Conservation (phyloP, 1,140 invertebrate genomes). For the Aphis gossypii region DNA sequence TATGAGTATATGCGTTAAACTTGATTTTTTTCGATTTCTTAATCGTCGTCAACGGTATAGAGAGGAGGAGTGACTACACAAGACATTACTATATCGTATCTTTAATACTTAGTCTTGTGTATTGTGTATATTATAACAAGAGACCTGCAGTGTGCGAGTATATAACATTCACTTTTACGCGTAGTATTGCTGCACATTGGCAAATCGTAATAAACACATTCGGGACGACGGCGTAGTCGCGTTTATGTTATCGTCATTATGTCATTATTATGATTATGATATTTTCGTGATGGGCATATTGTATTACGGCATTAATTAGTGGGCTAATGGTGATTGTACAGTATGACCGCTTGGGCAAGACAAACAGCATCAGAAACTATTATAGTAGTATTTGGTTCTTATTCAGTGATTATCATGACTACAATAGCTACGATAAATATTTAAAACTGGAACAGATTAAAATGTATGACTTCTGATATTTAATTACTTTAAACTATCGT, state of each 20-base stretch:
- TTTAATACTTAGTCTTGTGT: background rate
- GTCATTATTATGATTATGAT: conserved; percentile 11
- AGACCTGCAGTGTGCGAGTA: background rate
- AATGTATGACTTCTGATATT: background rate
- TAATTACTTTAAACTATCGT: background rate
- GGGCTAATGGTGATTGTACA: background rate
- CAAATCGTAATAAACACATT: background rate
- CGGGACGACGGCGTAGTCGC: background rate
- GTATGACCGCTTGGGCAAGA: background rate
- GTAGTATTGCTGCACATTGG: background rate
- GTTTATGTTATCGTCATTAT: background rate
- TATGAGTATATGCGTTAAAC: background rate
- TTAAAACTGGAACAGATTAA: background rate
- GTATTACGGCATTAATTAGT: background rate
- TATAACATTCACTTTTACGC: conserved; percentile 6
- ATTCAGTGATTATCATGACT: background rate
- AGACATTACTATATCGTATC: background rate
- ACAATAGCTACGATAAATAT: background rate
- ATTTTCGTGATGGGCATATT: conserved; percentile 11
- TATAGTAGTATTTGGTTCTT: background rate
- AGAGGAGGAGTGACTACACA: background rate
- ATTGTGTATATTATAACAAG: background rate
- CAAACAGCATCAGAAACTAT: background rate
- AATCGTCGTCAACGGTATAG: background rate
- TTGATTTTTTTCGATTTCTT: conserved; percentile 7